These are phyloP conservation scores for Melanotaenia nigrans DNA, from an alignment of 2,797 vertebrate species.

Conservation along the genomic window DNA sequence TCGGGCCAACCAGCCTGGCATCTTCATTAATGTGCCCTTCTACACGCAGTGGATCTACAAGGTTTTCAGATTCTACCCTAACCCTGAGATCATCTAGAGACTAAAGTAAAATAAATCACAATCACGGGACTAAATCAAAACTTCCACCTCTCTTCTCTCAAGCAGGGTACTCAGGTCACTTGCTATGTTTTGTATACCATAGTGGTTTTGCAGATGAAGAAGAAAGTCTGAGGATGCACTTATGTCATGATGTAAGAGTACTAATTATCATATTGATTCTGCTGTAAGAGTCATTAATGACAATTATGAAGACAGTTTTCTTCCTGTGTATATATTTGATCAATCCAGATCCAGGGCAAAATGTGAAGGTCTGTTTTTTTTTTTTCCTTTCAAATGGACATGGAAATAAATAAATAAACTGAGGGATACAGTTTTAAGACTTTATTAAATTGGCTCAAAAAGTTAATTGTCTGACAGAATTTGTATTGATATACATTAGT, in stretches of 20 bases:
- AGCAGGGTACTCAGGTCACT: constrained; percentile 44
- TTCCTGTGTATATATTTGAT: constrained; percentile 12
- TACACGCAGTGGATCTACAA: constrained; percentile 98
- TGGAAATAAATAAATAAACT: neutral
- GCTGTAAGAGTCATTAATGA: constrained; percentile 14
- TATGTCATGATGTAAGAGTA: constrained; percentile 40
- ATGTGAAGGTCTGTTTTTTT: neutral
- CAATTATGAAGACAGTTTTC: constrained; percentile 12
- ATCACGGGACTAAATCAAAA: constrained; percentile 31
- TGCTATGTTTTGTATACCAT: constrained; percentile 36
- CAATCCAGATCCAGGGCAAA: neutral
- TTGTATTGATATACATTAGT: neutral
- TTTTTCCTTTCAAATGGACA: neutral
- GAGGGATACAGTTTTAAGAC: neutral
- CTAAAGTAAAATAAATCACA: constrained; percentile 32
- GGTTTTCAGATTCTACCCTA: constrained; percentile 84
- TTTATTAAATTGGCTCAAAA: neutral
- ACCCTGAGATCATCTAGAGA: constrained; percentile 55
- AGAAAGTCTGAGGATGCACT: constrained; percentile 28
- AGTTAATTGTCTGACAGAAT: neutral
- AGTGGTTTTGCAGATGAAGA: constrained; percentile 21
- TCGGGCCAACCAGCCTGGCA: constrained; percentile 90
- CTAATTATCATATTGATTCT: constrained; percentile 26
- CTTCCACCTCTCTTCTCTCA: constrained; percentile 31
- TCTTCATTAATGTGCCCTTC: constrained; percentile 95